Conservation (phyloP, 2,113 vertebrate genomes). For the Cyanoramphus novaezelandiae region DNA sequence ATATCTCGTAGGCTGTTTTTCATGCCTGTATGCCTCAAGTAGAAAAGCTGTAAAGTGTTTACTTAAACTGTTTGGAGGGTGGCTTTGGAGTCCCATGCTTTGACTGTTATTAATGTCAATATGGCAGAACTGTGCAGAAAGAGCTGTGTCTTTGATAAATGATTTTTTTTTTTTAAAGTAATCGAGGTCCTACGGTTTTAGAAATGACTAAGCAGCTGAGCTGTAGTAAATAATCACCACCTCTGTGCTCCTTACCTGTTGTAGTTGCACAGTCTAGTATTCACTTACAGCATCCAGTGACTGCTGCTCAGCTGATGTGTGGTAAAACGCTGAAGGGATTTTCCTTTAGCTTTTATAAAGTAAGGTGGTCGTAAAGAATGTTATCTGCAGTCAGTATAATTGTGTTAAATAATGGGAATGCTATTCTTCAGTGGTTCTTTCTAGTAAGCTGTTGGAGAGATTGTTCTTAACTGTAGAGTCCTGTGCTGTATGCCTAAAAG, state of each 20-base stretch:
- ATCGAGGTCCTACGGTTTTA: background rate
- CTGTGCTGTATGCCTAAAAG: background rate
- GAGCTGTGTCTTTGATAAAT: background rate
- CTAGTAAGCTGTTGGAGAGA: background rate
- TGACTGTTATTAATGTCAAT: background rate
- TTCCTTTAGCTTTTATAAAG: background rate
- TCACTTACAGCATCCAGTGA: background rate
- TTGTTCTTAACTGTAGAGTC: background rate
- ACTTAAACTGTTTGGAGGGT: background rate
- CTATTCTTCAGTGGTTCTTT: background rate
- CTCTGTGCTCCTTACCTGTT: background rate
- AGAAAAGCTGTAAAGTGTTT: background rate
- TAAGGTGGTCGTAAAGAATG: background rate
- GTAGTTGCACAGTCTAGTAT: background rate
- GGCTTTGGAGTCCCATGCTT: background rate
- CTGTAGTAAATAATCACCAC: background rate
- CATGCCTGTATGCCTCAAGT: background rate
- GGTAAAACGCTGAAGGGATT: background rate
- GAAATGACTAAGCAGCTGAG: background rate
- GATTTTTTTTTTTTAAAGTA: background rate
- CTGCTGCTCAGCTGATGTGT: background rate
- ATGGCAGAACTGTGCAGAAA: background rate
- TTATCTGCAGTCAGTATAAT: background rate
- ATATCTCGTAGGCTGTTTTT: background rate
- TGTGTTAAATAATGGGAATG: background rate